Evolutionary conservation across 2,888 invertebrate species (phyloP), one percentile per base, ranked within the genome.

Genomic region (Pristionchus mayeri): DNA sequence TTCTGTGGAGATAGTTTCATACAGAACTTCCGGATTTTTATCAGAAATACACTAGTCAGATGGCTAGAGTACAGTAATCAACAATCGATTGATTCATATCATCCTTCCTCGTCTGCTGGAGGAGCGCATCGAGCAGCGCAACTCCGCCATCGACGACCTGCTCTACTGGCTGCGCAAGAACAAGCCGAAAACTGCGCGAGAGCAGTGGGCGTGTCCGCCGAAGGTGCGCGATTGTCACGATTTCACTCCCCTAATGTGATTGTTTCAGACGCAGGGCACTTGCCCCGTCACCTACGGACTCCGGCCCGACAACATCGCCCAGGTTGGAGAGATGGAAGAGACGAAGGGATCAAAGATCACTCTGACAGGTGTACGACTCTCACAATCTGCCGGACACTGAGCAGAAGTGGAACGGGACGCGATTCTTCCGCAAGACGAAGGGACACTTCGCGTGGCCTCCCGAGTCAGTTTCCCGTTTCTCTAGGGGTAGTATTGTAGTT

Each of bases 111-210:
- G 87, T 34, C 34, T 89, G 67, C 71, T 76, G 4, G 86, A 86
- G 63, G 88, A 88, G 16, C 86, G 88, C 9, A 81, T 85, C 30
- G 60, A 85, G 11, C 78, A 78, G 75, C 60, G 89, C 37, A 82
- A 79, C 21, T 87, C 87, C 30, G 88, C 87, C 34, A 80, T 84
- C 7, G 81, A 82, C 27, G 85, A 86, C 57, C 84, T 89, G 37
- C 44, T 80, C 11, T 85, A 81, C 30, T 89, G 87, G 87, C 60
- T 89, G 78, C 82, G 86, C 37, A 86, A 87, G 84, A 90, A 88
- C 75, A 87, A 87, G 71, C 89, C 87, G 52, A 86, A 85, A 80
- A 86, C 87, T 4, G 84, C 84, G 37, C 48, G 86, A 71, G 84
- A 85, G 52, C 85, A 85, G 63, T 83, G 86, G 84, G 21, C 48